These are phyloP conservation scores for Astropecten irregularis DNA, from an alignment of 53 echinoderm and acorn worm species.

Conservation along the genomic window DNA sequence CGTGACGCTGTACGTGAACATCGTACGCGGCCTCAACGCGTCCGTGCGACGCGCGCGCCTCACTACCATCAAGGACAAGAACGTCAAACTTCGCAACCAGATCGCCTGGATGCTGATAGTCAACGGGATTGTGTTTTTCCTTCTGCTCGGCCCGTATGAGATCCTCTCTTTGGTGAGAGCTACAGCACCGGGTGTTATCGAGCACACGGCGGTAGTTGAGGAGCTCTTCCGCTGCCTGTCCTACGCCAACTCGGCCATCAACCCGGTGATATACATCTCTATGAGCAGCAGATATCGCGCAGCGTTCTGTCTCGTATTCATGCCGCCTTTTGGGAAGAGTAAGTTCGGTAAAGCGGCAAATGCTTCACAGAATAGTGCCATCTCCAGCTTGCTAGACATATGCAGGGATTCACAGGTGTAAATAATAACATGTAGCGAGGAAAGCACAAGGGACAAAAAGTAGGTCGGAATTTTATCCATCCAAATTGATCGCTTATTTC, in stretches of 20 bases:
- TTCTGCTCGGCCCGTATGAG: conserved; percentile 69
- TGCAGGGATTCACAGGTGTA: conserved; percentile 50
- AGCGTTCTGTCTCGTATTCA: conserved; percentile 27
- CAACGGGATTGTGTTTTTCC: conserved; percentile 73
- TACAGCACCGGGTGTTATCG: neutral
- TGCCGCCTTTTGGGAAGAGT: conserved; percentile 43
- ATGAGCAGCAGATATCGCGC: conserved; percentile 44
- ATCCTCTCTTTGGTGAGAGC: conserved; percentile 58
- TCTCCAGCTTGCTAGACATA: conserved; percentile 44
- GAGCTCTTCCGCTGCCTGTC: conserved; percentile 36
- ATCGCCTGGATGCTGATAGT: conserved; percentile 81
- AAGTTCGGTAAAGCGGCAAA: conserved; percentile 37
- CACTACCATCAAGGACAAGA: conserved; percentile 66
- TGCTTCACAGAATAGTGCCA: conserved; percentile 45
- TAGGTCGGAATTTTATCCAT: too few relatives aligned
- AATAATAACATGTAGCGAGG: too few relatives aligned
- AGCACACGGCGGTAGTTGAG: neutral
- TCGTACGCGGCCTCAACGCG: conserved; percentile 66
- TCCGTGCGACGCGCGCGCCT: conserved; percentile 63
- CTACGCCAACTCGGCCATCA: conserved; percentile 38
- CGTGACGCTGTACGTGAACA: conserved; percentile 59
- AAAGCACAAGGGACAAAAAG: too few relatives aligned
- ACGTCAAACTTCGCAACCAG: conserved; percentile 71
- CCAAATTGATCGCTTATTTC: too few relatives aligned
- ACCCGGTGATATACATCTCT: conserved; percentile 42